Evolutionary conservation across 2,113 vertebrate species (phyloP).

Genomic region (Salvelinus namaycush): DNA sequence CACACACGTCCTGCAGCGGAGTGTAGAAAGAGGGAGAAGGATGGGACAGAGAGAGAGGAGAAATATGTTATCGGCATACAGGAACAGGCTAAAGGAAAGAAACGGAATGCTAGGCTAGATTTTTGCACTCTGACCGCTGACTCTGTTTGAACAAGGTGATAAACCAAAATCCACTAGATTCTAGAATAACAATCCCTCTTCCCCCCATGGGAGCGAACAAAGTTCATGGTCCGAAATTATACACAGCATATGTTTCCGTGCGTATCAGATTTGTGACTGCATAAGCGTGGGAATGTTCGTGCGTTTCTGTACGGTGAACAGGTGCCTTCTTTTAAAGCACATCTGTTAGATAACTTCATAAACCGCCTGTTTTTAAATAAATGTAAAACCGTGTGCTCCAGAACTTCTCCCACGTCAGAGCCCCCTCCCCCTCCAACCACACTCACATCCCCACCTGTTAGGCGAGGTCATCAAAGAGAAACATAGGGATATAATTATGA

Average conservation of each 20-base stretch:
- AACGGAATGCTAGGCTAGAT: background rate
- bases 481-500: constrained; percentile 61
- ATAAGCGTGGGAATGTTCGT: background rate
- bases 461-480: constrained; percentile 51
- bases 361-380: no score
- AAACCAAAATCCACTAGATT: background rate
- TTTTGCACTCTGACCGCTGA: background rate
- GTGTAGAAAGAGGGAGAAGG: background rate
- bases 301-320: constrained; percentile 32
- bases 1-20: constrained; percentile 85
- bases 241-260: background rate
- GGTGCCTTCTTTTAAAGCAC: constrained; percentile 44
- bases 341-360: constrained; percentile 50
- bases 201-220: no score
- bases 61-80: background rate
- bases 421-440: no score
- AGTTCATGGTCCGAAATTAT: background rate
- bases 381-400: no score
- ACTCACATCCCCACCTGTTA: background rate
- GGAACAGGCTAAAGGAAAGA: background rate
- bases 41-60: constrained; percentile 9
- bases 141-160: background rate
- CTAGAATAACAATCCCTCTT: background rate
- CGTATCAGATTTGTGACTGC: background rate
- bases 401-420: no score